Evolutionary conservation across 2,888 invertebrate species (phyloP), one percentile per base, ranked within the genome.

Genomic region (Drosophila meridionalis): DNA sequence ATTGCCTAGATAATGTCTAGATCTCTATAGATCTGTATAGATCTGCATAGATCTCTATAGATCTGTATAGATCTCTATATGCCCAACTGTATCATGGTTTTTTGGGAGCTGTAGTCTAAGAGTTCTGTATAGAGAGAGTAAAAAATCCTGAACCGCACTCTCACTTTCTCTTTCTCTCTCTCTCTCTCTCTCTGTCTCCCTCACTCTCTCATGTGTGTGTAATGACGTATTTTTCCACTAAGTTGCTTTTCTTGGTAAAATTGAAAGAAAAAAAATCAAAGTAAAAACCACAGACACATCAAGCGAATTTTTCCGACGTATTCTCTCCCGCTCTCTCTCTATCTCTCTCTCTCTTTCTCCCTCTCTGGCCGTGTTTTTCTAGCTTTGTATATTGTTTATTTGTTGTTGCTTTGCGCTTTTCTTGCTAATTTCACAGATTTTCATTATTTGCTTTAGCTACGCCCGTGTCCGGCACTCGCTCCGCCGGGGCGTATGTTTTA

Each of bases 211-310:
- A 6, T 32, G 14, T 43, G 43, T 32, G 12, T 14, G 30, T 68
- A 71, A 83, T 84, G 89, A 89, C 89, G 89, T 83, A 78, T 89
- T 83, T 89, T 73, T 57, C 40, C 52, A 61, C 30, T 64, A 9
- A 9, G 14, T 53, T 43, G 62, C 14, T 78, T 69, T 62, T 57
- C 36, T 55, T 40, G 30, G 12, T 38, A 60, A 66, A 72, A 48
- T 59, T 52, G 61, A 43, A 47, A 32, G n/a, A 30, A 30, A 11
- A 47, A 50, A 75, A 62, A 63, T 36, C 70, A 66, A 69, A 71
- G 67, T 55, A 69, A 45, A 47, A 48, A 58, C 61, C 43, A 61
- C 30, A 59, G 40, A 40, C 40, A 40, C 40, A 40, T 40, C 47
- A 60, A 43, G 9, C 38, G 43, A 57, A 65, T 62, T 64, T 32